Conservation (phyloP, 2,113 vertebrate genomes). For the Spea bombifrons region DNA sequence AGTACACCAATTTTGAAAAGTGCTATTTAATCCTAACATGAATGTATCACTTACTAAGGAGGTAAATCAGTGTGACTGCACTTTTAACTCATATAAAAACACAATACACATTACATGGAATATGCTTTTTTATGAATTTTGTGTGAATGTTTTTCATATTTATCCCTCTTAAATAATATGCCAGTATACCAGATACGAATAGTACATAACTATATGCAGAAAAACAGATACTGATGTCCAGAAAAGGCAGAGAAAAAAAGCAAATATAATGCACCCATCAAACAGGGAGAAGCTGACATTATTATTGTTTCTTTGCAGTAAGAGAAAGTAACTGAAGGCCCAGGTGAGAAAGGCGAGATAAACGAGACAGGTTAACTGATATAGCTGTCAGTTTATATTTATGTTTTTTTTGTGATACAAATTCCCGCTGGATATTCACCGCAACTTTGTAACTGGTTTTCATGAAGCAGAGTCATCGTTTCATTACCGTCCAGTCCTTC, state of each 20-base stretch:
- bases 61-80: no score
- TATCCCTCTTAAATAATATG: constrained; percentile 1
- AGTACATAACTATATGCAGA: neutral
- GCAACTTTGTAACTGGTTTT: constrained; percentile 31
- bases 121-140: no score
- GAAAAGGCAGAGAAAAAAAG: constrained; percentile 8
- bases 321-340: constrained; percentile 27
- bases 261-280: constrained; percentile 25
- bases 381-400: constrained; percentile 43
- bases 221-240: constrained; percentile 33
- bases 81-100: no score
- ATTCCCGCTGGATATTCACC: constrained; percentile 28
- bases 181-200: neutral
- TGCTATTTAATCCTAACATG: no score
- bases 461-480: constrained; percentile 20
- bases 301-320: constrained; percentile 35
- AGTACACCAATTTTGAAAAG: no score
- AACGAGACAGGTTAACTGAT: constrained; percentile 36
- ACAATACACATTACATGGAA: no score
- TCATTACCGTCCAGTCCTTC: neutral
- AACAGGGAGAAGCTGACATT: constrained; percentile 13
- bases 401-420: constrained; percentile 37
- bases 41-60: no score
- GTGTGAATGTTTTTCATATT: neutral
- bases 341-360: constrained; percentile 34